Percentiles rank a stretch among this genome's conserved stretches.
Conservation (phyloP, 2,888 invertebrate genomes). For the Drosophila siamana region DNA sequence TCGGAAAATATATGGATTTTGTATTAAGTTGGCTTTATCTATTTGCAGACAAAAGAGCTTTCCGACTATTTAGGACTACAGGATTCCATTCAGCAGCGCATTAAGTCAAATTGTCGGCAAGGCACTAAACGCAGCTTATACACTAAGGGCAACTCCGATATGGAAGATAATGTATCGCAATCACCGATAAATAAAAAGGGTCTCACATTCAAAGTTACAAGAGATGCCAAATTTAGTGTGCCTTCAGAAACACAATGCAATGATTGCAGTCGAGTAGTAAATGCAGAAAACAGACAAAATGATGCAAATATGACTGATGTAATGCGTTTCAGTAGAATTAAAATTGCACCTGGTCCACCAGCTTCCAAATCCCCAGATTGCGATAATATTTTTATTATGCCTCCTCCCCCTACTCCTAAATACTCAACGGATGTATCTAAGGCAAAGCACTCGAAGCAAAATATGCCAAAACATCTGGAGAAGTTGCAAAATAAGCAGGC, state of each 20-base stretch:
- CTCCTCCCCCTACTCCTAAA: slow-evolving; percentile 37
- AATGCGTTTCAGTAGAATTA: background rate
- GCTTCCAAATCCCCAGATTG: background rate
- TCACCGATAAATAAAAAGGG: background rate
- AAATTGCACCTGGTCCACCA: slow-evolving; percentile 13
- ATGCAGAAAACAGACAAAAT: background rate
- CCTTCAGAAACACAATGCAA: background rate
- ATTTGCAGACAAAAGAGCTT: slow-evolving; percentile 37
- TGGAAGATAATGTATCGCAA: slow-evolving; percentile 13
- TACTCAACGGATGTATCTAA: background rate
- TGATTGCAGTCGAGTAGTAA: background rate
- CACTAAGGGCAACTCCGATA: slow-evolving; percentile 53
- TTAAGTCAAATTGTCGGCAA: background rate
- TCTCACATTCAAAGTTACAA: background rate
- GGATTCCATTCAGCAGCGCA: slow-evolving; percentile 8
- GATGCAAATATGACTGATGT: background rate
- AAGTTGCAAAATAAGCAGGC: background rate
- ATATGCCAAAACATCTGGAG: background rate
- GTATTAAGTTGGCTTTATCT: background rate
- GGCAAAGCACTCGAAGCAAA: background rate
- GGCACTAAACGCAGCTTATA: slow-evolving; percentile 53
- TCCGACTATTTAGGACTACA: slow-evolving; percentile 30
- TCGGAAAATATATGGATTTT: background rate
- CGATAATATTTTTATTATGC: background rate
- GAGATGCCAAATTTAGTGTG: background rate